phyloP scores from a whole-genome alignment of 2,797 vertebrate species.

The Brotula barbata region DNA sequence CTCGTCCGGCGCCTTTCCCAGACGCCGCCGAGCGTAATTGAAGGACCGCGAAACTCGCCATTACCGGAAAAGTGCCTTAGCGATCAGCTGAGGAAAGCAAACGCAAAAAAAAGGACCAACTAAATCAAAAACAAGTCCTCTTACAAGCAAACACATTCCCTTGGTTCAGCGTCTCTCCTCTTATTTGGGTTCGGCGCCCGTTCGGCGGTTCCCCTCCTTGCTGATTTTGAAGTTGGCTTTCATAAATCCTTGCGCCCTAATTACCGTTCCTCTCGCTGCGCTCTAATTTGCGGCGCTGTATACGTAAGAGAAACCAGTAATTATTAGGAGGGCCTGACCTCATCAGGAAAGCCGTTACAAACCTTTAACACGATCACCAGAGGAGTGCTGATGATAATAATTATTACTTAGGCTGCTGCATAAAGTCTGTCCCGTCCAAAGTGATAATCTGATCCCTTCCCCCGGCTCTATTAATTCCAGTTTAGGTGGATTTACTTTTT shows the following conservation, averaged over 20 bases:
- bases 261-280: constrained; percentile 54
- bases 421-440: constrained; percentile 24
- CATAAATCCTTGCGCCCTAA: constrained; percentile 52
- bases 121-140: too few relatives aligned
- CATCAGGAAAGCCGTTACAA: constrained; percentile 56
- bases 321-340: constrained; percentile 67
- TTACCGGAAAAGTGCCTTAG: not conserved
- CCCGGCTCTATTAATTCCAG: constrained; percentile 28
- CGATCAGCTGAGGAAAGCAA: not conserved
- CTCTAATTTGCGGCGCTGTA: constrained; percentile 47
- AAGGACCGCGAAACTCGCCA: not conserved
- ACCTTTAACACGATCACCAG: constrained; percentile 48
- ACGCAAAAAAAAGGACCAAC: too few relatives aligned
- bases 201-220: constrained; percentile 28
- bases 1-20: not conserved
- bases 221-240: constrained; percentile 39
- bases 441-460: constrained; percentile 31
- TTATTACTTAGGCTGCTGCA: constrained; percentile 38
- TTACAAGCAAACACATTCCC: too few relatives aligned
- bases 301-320: constrained; percentile 58
- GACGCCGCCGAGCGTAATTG: constrained; percentile 4
- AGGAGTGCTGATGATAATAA: constrained; percentile 52
- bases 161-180: too few relatives aligned
- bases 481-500: constrained; percentile 22
- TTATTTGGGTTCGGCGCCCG: too few relatives aligned